Base-by-base conservation (phyloP, 2,113 vertebrate genomes). In the Upupa epops region DNA sequence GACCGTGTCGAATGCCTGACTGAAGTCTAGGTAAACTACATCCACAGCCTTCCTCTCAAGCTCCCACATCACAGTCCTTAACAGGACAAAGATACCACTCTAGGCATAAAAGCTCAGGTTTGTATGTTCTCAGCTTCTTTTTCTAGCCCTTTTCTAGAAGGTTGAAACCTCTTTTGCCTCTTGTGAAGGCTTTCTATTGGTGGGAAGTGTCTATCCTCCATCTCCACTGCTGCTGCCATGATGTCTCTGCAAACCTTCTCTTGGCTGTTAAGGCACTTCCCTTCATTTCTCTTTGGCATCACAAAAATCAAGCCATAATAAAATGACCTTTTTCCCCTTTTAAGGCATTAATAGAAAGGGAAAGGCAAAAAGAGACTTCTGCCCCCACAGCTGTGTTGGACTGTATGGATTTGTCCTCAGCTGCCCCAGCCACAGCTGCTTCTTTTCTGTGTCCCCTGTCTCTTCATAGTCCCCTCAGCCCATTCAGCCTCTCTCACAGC, bases 241-340 rank as follows among this genome's bases (percentile, higher is more conserved):
- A 36, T 25, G 48, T 58, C 52, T 78, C 28, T 64, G 17, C 61
- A 89, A 54, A 34, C 8, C 56, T 84, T 40, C 59, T 88, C 18
- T 82, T 82, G 81, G 73, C 28, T 86, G 88, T 75, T 66, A 73
- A 94, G 54, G 75, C 86, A 48, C 3, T 88, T 94, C 70, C 66
- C 73, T 72, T 93, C 70, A 31, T 86, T 81, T 17, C 22, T 55
- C 40, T 83, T 92, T 81, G 80, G 83, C 36, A 42, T 54, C 9
- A 6, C 65, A 93, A 94, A 65, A 12, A 54, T 81, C 70, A 54
- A 84, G 83, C 54, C 69, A 28, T 75, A 75, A 63, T 72, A 84
- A 94, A 64, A 68, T 72, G 60, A 54, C 16, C 46, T 90, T 88
- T 61, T 5, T n/a, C n/a, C n/a, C 58, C 16, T 36, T 78, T 14